Conservation (phyloP, 1,140 invertebrate species). For the Macrosteles quadrilineatus region DNA sequence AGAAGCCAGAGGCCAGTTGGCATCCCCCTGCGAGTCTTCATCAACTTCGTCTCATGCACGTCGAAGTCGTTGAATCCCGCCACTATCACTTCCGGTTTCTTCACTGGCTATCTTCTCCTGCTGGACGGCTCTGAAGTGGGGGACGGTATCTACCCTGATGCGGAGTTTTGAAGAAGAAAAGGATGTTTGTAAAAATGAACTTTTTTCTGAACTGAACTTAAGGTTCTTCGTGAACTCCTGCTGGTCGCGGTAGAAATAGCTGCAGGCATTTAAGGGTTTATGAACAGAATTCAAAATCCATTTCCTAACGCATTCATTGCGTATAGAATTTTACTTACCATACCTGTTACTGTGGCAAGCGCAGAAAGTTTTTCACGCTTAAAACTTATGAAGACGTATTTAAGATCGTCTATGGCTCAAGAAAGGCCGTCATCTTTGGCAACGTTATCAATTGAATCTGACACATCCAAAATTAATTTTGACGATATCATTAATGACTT, state of each 20-base stretch:
- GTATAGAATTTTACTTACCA: background rate
- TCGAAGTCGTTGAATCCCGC: too few species aligned
- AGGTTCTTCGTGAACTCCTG: background rate
- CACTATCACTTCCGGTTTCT: too few species aligned
- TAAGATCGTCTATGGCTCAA: constrained; percentile 11
- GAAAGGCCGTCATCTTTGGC: constrained; percentile 7
- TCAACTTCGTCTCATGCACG: too few species aligned
- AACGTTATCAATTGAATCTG: constrained; percentile 9
- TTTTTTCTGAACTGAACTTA: background rate
- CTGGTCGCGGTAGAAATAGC: background rate
- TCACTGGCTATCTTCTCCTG: too few species aligned
- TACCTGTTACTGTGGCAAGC: constrained; percentile 7
- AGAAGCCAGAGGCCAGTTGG: too few species aligned
- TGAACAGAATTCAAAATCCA: constrained; percentile 18
- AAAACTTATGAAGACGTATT: constrained; percentile 12
- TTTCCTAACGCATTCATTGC: background rate
- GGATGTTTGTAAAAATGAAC: background rate
- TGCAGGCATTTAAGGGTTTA: background rate
- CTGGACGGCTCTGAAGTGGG: too few species aligned
- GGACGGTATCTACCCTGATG: too few species aligned
- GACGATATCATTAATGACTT: constrained; percentile 1
- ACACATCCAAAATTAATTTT: constrained; percentile 2
- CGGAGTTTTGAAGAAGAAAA: background rate
- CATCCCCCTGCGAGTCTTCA: too few species aligned
- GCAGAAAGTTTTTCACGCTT: background rate